phyloP scores from a whole-genome alignment of 2,797 vertebrate genomes.

The Acomys russatus region DNA sequence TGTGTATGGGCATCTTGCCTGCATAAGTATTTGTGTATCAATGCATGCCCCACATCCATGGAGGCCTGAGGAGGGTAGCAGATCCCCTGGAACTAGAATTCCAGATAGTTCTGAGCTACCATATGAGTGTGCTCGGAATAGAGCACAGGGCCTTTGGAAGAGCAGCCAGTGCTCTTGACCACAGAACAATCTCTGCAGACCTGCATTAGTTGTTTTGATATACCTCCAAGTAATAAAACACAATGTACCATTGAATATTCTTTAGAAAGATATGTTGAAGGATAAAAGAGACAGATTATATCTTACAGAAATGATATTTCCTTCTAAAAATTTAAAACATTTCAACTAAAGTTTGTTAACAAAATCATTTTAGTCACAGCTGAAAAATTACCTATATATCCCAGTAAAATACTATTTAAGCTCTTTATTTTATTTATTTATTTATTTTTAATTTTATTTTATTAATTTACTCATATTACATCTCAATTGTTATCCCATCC shows the following conservation, averaged over 20 bases:
- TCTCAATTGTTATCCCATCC: too few species aligned
- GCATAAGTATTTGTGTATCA: neutral
- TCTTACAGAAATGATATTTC: constrained; percentile 5
- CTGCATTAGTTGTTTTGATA: neutral
- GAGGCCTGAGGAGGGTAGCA: neutral
- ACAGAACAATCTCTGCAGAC: neutral
- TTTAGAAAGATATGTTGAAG: neutral
- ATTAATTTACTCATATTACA: too few species aligned
- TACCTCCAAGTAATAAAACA: constrained; percentile 56
- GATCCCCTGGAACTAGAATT: neutral
- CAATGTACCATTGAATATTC: neutral
- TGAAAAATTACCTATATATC: constrained; percentile 19
- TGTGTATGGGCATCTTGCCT: neutral
- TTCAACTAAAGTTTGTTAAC: constrained; percentile 6
- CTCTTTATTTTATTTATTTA: neutral
- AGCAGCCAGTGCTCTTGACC: neutral
- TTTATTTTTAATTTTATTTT: too few species aligned
- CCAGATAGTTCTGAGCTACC: neutral
- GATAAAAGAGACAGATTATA: neutral
- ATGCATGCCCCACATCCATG: neutral
- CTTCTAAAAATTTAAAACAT: constrained; percentile 29
- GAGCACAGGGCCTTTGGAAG: neutral
- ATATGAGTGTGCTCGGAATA: neutral
- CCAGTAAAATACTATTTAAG: constrained; percentile 30
- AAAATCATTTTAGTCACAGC: neutral